Base-by-base conservation (phyloP, 2,113 vertebrate genomes). In the Echinops telfairi region DNA sequence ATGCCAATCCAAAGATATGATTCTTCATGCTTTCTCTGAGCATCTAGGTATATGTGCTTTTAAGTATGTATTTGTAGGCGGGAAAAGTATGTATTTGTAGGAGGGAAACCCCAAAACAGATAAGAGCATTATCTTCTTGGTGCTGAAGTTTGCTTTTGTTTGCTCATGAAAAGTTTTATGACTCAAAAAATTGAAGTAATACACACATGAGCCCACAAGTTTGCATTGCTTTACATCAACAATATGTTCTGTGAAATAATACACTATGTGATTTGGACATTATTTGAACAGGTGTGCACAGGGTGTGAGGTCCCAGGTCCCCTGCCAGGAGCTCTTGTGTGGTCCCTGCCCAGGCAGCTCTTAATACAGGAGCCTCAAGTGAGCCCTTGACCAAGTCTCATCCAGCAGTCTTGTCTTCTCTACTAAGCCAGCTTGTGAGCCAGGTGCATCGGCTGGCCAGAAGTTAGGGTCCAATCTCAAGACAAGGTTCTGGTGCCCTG, bases 91-190 rank as follows among this genome's bases (percentile, higher is more conserved):
- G 47, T 53, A 53, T 53, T 53, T 53, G 47, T 53, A 14, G 12
- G 6, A 77, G 58, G 15, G 20, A 5, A 77, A 76, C 29, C 79
- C 78, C 1, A 14, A n/a, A n/a, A 38, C 88, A 80, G 58, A 88
- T 53, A 47, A 29, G 0, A 19, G 23, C 4, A 43, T 3, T 77
- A 57, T 88, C 23, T 88, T 90, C 38, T 9, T 88, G 29, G 36
- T 85, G 40, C 47, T 84, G 75, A 58, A 68, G n/a, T 81, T 89
- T 76, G 58, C 22, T 33, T 83, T 23, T n/a, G 89, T 58, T 94
- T 82, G 25, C 16, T 88, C 27, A 60, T 53, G 81, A 85, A 81
- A 77, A 3, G 60, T 60, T 85, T 94, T 17, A 62, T 62, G 60
- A 62, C 64, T 66, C 6, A 64, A 66, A 66, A 66, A 66, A 27